phyloP scores from a whole-genome alignment of 2,888 invertebrate species.

The Sinelater perroti region DNA sequence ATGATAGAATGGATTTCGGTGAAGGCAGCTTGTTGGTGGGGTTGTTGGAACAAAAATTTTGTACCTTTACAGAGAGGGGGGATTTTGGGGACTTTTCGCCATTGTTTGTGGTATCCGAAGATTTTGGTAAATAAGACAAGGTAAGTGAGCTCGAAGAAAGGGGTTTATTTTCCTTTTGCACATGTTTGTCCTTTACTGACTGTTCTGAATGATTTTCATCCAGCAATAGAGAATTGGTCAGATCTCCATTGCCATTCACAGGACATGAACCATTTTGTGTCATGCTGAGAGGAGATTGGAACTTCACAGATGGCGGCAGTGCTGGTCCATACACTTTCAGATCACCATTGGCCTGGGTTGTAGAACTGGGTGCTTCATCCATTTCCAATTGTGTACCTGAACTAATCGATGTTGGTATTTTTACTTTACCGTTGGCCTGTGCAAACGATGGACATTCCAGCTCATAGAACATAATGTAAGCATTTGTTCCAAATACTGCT shows the following conservation, averaged over 20 bases:
- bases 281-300: conserved; percentile 28
- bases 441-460: conserved; percentile 55
- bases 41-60: conserved; percentile 9
- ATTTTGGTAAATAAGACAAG: neutral
- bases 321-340: conserved; percentile 58
- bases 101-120: neutral
- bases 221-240: conserved; percentile 29
- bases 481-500: conserved; percentile 83
- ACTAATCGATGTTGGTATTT: conserved; percentile 59
- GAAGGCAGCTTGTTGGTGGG: neutral
- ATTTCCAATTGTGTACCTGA: conserved; percentile 27
- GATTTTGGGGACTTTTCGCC: conserved; percentile 15
- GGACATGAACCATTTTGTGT: conserved; percentile 23
- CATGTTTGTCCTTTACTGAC: conserved; percentile 13
- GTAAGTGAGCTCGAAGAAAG: conserved; percentile 18
- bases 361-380: conserved; percentile 36
- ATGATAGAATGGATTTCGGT: conserved; percentile 7
- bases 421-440: conserved; percentile 56
- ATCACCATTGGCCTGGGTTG: conserved; percentile 45
- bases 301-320: conserved; percentile 50
- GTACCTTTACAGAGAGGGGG: conserved; percentile 7
- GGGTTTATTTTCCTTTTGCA: conserved; percentile 36
- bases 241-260: conserved; percentile 30
- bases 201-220: conserved; percentile 32
- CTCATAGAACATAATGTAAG: conserved; percentile 94